Base-by-base conservation (phyloP, 2,888 invertebrate species). In the Drosophila picticornis region DNA sequence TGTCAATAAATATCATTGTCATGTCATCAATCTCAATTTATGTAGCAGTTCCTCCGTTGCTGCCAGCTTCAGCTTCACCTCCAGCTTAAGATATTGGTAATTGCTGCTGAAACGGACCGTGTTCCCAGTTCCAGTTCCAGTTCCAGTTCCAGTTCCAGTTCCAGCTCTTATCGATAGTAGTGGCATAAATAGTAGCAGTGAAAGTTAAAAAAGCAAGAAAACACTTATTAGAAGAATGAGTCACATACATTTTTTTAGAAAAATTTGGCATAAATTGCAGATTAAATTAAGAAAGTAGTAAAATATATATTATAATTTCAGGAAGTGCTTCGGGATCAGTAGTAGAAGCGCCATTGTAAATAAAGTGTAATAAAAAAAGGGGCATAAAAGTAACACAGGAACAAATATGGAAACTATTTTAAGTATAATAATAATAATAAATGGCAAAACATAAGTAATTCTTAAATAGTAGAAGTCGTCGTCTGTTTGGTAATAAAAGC, bases 11-110 rank as follows among this genome's bases (percentile, higher is more conserved):
- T 81, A 74, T 68, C 84, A 74, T 83, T 86, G 90, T 72, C 87
- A 84, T 79, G 70, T 74, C 90, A 89, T 86, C 84, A 87, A 84
- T 86, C 90, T 86, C 90, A 88, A 90, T 90, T 85, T 84, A 50
- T 31, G 16, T n/a, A 27, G n/a, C 53, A 46, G 46, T 22, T 43
- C 13, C 3, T 11, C 6, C 13, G 6, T 43, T 6, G 43, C 22
- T 22, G 13, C 46, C 22, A 46, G 46, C 46, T 25, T 25, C 25
- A 25, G 16, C 7, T 16, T 46, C 46, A 25, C 46, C 46, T 46
- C 25, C 25, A 25, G 22, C 7, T 25, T 0, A 16, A 46, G 4
- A 16, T 25, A 7, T 46, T 25, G 22, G 22, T 25, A 25, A 46
- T 46, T 4, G 13, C 22, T 46, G 46, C 4, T 7, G 4, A 3